A percentile compares a stretch with the other conserved stretches of the same genome.
Conservation (phyloP, 2,888 invertebrate genomes). For the Myopa testacea region DNA sequence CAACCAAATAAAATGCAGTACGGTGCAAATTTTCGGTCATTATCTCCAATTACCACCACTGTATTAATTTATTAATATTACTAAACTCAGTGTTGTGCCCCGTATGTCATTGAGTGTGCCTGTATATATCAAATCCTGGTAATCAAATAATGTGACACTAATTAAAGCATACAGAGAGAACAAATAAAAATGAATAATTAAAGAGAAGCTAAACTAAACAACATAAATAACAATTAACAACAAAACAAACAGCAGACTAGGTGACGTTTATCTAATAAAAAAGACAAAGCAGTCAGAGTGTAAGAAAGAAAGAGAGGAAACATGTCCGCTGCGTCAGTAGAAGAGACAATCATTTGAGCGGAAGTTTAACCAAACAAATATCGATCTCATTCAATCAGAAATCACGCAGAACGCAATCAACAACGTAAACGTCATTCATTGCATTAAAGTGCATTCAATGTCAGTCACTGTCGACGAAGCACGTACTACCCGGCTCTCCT, state of each 20-base stretch:
- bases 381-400: constrained; percentile 35
- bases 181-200: constrained; percentile 3
- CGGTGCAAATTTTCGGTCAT: no score
- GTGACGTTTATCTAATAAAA: background rate
- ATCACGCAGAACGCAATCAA: constrained; percentile 30
- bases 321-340: background rate
- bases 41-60: no score
- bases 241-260: constrained; percentile 2
- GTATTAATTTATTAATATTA: no score
- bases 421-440: constrained; percentile 33
- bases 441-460: constrained; percentile 28
- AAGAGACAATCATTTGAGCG: constrained; percentile 17
- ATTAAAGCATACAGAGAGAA: constrained; percentile 14
- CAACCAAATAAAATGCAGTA: no score
- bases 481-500: background rate
- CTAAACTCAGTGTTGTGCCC: no score
- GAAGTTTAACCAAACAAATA: constrained; percentile 42
- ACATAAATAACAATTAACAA: background rate
- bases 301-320: background rate
- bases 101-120: background rate
- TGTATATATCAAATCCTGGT: constrained; percentile 19
- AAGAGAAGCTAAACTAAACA: background rate
- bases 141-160: constrained; percentile 6
- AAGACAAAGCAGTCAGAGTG: background rate
- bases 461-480: background rate